Percentiles rank a stretch among this genome's conserved stretches.
phyloP scores from a whole-genome alignment of 1,140 invertebrate genomes.

The Chironomus striatipennis region DNA sequence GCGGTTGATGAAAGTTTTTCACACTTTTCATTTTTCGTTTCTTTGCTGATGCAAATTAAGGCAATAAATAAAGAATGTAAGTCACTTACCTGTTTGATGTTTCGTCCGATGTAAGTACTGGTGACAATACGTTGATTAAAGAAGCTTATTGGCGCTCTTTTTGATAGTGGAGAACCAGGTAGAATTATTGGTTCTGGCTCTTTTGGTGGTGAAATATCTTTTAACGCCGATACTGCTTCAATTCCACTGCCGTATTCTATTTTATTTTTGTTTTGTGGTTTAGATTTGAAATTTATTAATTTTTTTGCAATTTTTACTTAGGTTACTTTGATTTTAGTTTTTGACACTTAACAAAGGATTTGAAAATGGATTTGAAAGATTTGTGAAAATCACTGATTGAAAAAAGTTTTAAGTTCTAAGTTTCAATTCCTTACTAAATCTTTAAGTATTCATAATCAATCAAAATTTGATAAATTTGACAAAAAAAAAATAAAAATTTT shows the following conservation, averaged over 20 bases:
- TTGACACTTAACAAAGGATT: too few species aligned
- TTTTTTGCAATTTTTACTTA: too few species aligned
- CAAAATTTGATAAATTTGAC: too few species aligned
- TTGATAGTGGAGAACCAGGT: background rate
- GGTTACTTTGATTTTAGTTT: too few species aligned
- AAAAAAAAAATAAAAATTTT: too few species aligned
- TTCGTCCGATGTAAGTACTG: background rate
- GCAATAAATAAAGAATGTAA: background rate
- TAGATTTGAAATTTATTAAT: background rate
- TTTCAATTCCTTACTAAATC: too few species aligned
- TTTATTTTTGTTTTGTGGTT: background rate
- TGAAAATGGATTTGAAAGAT: too few species aligned
- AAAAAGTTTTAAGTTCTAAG: too few species aligned
- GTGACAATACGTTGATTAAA: background rate
- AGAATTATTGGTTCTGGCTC: background rate
- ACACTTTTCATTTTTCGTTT: background rate
- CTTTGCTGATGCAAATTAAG: background rate
- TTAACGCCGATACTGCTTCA: background rate
- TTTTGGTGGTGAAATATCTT: constrained; percentile 16
- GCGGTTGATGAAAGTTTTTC: background rate
- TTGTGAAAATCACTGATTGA: too few species aligned
- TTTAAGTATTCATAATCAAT: too few species aligned
- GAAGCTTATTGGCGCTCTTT: background rate
- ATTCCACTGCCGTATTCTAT: background rate
- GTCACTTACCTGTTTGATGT: constrained; percentile 11